Evolutionary conservation across 1,140 invertebrate genomes (phyloP).

Genomic region (Drosophila santomea): DNA sequence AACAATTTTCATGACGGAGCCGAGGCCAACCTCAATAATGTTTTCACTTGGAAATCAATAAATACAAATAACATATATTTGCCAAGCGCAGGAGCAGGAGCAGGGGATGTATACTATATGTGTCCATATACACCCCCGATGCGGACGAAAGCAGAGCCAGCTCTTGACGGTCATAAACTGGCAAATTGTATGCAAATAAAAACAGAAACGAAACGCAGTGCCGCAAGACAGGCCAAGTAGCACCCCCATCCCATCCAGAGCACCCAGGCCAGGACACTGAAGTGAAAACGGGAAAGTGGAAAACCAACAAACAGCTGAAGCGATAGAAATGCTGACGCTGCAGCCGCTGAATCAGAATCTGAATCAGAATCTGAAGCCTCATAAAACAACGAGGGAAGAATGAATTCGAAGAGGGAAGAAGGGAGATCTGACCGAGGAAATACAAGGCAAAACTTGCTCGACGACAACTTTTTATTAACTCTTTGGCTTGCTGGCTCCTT

Average conservation of each 20-base stretch:
- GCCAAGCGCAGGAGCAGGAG: slow-evolving; percentile 1
- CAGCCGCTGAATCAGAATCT: slow-evolving; percentile 38
- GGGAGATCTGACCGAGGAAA: slow-evolving; percentile 4
- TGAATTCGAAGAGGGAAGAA: neutral
- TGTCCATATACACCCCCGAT: neutral
- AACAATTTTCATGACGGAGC: slow-evolving; percentile 30
- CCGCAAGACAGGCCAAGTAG: slow-evolving; percentile 51
- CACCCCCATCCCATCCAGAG: neutral
- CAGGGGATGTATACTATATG: neutral
- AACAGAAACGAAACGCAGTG: slow-evolving; percentile 46
- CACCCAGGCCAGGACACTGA: neutral
- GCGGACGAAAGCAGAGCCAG: slow-evolving; percentile 18
- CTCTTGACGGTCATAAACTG: slow-evolving; percentile 71
- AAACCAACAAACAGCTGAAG: slow-evolving; percentile 42
- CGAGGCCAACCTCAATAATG: slow-evolving; percentile 75
- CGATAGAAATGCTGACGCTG: slow-evolving; percentile 61
- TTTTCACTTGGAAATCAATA: slow-evolving; percentile 82
- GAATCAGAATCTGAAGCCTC: slow-evolving; percentile 19
- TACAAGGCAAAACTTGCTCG: slow-evolving; percentile 36
- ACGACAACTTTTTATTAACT: slow-evolving; percentile 79
- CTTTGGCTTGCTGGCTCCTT: slow-evolving; percentile 46
- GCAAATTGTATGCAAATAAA: slow-evolving; percentile 82
- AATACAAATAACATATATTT: slow-evolving; percentile 80
- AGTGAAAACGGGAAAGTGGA: slow-evolving; percentile 15
- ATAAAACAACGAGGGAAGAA: slow-evolving; percentile 48